Evolutionary conservation across 37 sponge, comb jelly and placozoan genomes (phyloP).

Genomic region (Chondrilla cf. caribensis): DNA sequence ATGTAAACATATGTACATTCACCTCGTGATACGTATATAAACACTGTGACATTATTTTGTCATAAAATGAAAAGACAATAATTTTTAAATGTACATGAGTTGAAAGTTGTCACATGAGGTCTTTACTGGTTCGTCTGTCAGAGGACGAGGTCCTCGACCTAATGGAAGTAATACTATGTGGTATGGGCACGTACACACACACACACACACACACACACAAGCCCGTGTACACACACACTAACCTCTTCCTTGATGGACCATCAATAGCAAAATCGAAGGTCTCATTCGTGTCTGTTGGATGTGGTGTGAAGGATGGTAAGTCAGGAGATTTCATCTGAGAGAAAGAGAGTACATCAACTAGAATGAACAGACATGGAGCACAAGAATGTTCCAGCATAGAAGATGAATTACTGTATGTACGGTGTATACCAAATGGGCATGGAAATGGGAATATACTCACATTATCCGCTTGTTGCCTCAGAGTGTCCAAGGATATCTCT

Average conservation of each 20-base stretch:
- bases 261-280: constrained; percentile 15
- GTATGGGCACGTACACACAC: constrained; percentile 24
- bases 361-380: background rate
- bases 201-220: constrained; percentile 17
- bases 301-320: background rate
- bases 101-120: background rate
- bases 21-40: no score
- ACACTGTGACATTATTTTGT: no score
- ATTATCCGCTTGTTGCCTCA: background rate
- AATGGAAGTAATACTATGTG: background rate
- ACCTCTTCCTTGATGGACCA: constrained; percentile 31
- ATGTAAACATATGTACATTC: no score
- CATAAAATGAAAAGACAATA: no score
- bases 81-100: no score
- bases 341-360: background rate
- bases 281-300: background rate
- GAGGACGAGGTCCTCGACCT: background rate
- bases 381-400: background rate
- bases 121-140: background rate
- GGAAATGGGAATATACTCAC: no score
- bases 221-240: constrained; percentile 31
- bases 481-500: background rate
- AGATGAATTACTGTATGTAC: background rate
- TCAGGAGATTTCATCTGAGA: constrained; percentile 17
- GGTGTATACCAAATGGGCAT: no score